Percentiles rank a stretch among this genome's conserved stretches.
Evolutionary conservation across 2,113 vertebrate genomes (phyloP).

Genomic region (Rallus limicola): DNA sequence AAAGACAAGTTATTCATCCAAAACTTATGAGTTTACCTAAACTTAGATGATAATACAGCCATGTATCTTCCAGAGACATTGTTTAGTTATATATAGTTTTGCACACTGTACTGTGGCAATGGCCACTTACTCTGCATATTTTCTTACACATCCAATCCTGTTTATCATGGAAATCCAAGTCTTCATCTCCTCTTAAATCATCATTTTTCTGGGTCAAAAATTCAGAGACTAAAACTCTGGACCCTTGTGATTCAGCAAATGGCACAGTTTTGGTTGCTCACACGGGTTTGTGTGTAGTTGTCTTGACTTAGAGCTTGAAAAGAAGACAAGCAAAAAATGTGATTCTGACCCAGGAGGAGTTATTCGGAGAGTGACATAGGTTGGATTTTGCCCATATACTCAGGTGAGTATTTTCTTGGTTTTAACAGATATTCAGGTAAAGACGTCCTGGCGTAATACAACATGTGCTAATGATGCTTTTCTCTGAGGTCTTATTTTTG

Average conservation of each 20-base stretch:
- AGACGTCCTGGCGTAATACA: neutral
- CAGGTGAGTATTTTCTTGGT: neutral
- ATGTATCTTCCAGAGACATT: neutral
- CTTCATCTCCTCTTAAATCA: neutral
- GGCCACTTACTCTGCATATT: neutral
- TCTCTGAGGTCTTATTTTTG: neutral
- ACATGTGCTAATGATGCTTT: accelerated
- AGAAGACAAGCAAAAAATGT: neutral
- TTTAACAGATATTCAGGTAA: neutral
- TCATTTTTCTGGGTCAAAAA: neutral
- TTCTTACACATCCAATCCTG: neutral
- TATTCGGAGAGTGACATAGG: neutral
- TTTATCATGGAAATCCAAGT: neutral
- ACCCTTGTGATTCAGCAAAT: neutral
- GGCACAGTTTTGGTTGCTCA: neutral
- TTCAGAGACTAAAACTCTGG: neutral
- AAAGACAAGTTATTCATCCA: neutral
- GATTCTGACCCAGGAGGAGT: neutral
- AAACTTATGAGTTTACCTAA: neutral
- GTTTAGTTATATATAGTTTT: neutral
- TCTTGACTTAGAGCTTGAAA: neutral
- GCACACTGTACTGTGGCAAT: accelerated
- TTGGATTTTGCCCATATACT: neutral
- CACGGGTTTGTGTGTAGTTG: neutral
- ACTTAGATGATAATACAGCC: neutral